phyloP scores from a whole-genome alignment of 2,113 vertebrate genomes.

The Catharus bicknelli region DNA sequence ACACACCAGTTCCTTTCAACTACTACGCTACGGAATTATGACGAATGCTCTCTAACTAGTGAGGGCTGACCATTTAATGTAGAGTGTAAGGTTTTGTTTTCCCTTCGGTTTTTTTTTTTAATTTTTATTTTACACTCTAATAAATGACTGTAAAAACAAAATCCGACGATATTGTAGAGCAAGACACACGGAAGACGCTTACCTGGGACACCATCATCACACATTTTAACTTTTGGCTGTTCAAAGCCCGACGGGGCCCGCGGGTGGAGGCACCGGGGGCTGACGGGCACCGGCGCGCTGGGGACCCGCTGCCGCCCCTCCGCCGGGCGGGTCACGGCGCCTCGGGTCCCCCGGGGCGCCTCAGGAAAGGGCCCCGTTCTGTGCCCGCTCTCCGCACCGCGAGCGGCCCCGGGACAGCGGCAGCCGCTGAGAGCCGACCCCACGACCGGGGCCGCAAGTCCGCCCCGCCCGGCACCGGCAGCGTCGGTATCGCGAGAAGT shows the following conservation, averaged over 20 bases:
- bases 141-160: neutral
- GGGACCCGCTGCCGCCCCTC: neutral
- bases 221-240: neutral
- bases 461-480: fast-evolving
- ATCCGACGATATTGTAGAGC: neutral
- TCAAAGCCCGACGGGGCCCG: neutral
- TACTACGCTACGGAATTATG: neutral
- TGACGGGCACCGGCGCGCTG: too few species aligned
- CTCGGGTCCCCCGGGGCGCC: fast-evolving
- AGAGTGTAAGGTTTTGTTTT: fast-evolving
- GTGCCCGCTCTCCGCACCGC: fast-evolving
- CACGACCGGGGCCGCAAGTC: fast-evolving
- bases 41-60: neutral
- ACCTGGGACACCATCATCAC: conserved; percentile 11
- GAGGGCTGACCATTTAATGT: neutral
- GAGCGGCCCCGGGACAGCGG: fast-evolving
- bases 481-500: neutral
- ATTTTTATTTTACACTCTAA: neutral
- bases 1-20: neutral
- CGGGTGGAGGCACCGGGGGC: neutral
- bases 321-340: neutral
- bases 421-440: fast-evolving
- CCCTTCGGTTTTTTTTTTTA: neutral
- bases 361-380: fast-evolving
- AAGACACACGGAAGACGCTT: neutral